Evolutionary conservation across 2,888 invertebrate genomes (phyloP).

Genomic region (Dioctria rufipes): DNA sequence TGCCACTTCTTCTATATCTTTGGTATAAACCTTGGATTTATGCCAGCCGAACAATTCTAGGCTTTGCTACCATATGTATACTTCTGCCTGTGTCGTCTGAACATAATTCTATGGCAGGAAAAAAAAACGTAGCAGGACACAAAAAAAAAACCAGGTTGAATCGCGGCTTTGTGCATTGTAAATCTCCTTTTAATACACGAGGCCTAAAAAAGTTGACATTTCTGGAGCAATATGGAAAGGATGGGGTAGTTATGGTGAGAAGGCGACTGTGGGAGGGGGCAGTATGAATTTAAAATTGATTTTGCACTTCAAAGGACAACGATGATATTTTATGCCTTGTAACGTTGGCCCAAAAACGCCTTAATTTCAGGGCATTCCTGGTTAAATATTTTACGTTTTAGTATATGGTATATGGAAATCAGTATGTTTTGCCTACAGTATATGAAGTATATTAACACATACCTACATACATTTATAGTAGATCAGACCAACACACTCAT

Average conservation of each 20-base stretch:
- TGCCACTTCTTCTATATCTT: constrained; percentile 30
- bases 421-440: background rate
- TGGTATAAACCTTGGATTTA: constrained; percentile 20
- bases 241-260: no score
- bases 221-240: constrained; percentile 29
- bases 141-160: background rate
- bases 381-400: constrained; percentile 37
- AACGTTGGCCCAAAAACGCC: constrained; percentile 22
- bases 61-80: background rate
- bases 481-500: background rate
- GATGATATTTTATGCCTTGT: background rate
- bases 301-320: constrained; percentile 36
- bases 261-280: no score
- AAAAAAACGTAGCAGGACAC: background rate
- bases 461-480: no score
- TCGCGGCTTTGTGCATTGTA: constrained; percentile 30
- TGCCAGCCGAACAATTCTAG: constrained; percentile 35
- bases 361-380: constrained; percentile 14
- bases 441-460: no score
- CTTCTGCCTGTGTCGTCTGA: background rate
- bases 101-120: constrained; percentile 29
- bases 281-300: background rate
- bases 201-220: constrained; percentile 23
- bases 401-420: constrained; percentile 10
- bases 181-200: constrained; percentile 8